A percentile compares a stretch with the other conserved stretches of the same genome.
These are phyloP conservation scores for Drosophila kanapiae DNA, from an alignment of 1,140 invertebrate species.

Conservation along the genomic window DNA sequence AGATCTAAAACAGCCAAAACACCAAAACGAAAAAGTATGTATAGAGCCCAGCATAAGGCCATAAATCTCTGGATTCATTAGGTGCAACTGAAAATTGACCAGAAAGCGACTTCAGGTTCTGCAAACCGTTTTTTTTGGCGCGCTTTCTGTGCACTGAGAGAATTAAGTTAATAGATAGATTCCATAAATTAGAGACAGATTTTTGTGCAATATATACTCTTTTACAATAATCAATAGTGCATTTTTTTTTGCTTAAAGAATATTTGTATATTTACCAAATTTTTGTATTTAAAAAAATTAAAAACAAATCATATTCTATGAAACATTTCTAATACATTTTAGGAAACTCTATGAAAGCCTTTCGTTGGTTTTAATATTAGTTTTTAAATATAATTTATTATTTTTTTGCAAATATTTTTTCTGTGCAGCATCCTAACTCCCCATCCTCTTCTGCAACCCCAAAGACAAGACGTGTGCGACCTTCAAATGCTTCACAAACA, in stretches of 20 bases:
- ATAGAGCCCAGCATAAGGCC: constrained; percentile 36
- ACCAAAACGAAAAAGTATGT: constrained; percentile 37
- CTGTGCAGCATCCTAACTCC: background rate
- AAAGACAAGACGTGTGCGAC: constrained; percentile 56
- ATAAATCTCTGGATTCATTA: constrained; percentile 76
- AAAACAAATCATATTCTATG: too few species aligned
- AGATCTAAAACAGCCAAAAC: constrained; percentile 53
- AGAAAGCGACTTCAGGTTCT: constrained; percentile 47
- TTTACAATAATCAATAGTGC: too few species aligned
- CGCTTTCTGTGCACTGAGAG: constrained; percentile 45
- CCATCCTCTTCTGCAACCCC: constrained; percentile 5
- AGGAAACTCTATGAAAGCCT: too few species aligned
- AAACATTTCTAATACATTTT: too few species aligned
- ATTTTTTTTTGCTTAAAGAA: too few species aligned
- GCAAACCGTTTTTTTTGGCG: constrained; percentile 57
- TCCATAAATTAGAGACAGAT: too few species aligned
- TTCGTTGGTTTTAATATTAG: background rate
- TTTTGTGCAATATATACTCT: background rate
- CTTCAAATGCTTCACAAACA: constrained; percentile 69
- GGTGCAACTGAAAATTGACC: constrained; percentile 71
- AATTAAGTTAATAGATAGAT: background rate
- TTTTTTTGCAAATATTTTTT: background rate
- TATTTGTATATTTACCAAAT: too few species aligned
- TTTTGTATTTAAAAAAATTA: too few species aligned
- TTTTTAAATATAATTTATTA: background rate